Conservation (phyloP, 2,113 vertebrate genomes). For the Nothocercus julius region DNA sequence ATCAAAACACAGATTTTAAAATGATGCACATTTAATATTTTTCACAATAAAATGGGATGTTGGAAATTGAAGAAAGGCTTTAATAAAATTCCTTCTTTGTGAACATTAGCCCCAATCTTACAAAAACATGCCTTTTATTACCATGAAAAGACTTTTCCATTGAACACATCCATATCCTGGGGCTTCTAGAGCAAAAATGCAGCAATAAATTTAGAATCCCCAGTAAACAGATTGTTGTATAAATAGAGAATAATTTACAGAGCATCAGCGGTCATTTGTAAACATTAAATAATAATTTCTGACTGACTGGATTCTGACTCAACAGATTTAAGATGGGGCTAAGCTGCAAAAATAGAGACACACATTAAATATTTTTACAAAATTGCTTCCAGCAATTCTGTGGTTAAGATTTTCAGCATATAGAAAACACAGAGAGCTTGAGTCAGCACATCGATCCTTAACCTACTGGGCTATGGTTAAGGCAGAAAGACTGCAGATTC, state of each 20-base stretch:
- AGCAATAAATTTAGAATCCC: conserved; percentile 53
- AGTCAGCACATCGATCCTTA: neutral
- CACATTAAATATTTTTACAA: neutral
- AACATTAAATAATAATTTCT: conserved; percentile 39
- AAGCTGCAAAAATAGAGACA: neutral
- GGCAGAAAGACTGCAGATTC: neutral
- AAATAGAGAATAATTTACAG: conserved; percentile 28
- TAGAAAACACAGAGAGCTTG: neutral
- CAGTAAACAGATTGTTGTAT: conserved; percentile 16
- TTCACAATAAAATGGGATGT: neutral
- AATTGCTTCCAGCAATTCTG: neutral
- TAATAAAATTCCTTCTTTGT: conserved; percentile 29
- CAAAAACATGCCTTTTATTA: conserved; percentile 37
- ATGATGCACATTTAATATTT: neutral
- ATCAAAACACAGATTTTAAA: neutral
- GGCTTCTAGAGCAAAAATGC: conserved; percentile 29
- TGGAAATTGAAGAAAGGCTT: conserved; percentile 27
- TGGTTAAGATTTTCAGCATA: neutral
- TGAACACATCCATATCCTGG: conserved; percentile 44
- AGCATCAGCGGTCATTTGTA: conserved; percentile 29
- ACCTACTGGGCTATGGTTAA: neutral
- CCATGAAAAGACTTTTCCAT: conserved; percentile 33
- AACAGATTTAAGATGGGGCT: neutral
- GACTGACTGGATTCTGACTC: conserved; percentile 8
- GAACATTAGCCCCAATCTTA: conserved; percentile 37